These are phyloP conservation scores for Leptinotarsa lineolata DNA, from an alignment of 1,140 invertebrate genomes.

Conservation along the genomic window DNA sequence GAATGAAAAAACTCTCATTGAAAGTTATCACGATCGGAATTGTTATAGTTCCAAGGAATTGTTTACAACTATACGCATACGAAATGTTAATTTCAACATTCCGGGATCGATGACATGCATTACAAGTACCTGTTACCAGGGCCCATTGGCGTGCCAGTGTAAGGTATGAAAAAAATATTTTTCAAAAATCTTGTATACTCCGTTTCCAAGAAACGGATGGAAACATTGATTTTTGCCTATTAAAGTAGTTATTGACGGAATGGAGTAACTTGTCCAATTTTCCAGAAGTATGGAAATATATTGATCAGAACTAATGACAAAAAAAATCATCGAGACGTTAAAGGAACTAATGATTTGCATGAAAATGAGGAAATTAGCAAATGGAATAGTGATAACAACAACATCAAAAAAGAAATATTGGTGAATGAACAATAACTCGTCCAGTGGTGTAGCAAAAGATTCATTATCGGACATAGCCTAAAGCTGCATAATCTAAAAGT, in stretches of 20 bases:
- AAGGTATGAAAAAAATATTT: too few relatives aligned
- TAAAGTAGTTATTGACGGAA: too few relatives aligned
- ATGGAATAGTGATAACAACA: too few relatives aligned
- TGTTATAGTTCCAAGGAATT: constrained; percentile 32
- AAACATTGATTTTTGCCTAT: too few relatives aligned
- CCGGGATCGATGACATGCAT: constrained; percentile 19
- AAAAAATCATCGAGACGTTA: too few relatives aligned
- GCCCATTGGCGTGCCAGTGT: background rate
- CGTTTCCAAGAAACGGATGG: too few relatives aligned
- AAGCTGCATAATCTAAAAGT: background rate
- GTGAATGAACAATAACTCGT: too few relatives aligned
- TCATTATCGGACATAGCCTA: background rate
- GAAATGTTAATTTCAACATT: constrained; percentile 24
- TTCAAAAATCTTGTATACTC: too few relatives aligned
- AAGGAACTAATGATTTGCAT: too few relatives aligned
- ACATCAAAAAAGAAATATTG: too few relatives aligned
- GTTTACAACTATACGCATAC: constrained; percentile 33
- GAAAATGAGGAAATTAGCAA: too few relatives aligned
- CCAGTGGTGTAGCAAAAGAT: background rate
- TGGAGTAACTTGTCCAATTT: background rate
- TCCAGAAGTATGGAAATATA: background rate
- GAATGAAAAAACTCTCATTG: constrained; percentile 23
- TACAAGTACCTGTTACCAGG: constrained; percentile 9
- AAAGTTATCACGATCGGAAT: constrained; percentile 20
- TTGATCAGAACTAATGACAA: too few relatives aligned